Evolutionary conservation across 2,888 invertebrate genomes (phyloP).

Genomic region (Plagodis dolabraria): DNA sequence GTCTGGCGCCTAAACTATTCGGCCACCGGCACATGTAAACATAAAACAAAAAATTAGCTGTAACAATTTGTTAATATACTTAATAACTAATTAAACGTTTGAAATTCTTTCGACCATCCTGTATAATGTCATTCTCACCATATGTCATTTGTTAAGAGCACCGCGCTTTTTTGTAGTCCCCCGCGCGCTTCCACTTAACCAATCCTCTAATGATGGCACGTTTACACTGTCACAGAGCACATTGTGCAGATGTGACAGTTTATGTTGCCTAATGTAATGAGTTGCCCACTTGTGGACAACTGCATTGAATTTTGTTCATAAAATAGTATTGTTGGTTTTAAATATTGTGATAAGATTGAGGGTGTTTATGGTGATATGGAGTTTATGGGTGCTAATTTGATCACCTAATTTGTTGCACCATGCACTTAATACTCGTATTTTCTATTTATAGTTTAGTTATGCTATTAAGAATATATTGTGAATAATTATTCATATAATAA

Average conservation of each 20-base stretch:
- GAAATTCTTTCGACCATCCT: slow-evolving; percentile 27
- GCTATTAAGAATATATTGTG: too few relatives aligned
- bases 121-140: slow-evolving; percentile 51
- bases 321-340: neutral
- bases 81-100: neutral
- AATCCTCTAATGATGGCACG: slow-evolving; percentile 27
- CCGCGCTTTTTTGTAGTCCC: slow-evolving; percentile 40
- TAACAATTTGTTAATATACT: too few relatives aligned
- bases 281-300: slow-evolving; percentile 8
- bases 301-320: neutral
- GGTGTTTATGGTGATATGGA: too few relatives aligned
- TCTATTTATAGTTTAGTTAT: too few relatives aligned
- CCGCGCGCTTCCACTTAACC: slow-evolving; percentile 38
- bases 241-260: slow-evolving; percentile 27
- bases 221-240: slow-evolving; percentile 15
- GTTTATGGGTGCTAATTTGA: too few relatives aligned
- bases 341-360: neutral
- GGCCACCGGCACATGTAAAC: too few relatives aligned
- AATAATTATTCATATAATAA: too few relatives aligned
- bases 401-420: too few relatives aligned
- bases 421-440: too few relatives aligned
- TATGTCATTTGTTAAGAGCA: slow-evolving; percentile 51
- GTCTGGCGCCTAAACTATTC: too few relatives aligned
- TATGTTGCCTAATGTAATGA: slow-evolving; percentile 32
- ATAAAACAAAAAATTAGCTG: too few relatives aligned